Evolutionary conservation across 2,888 invertebrate species (phyloP), one percentile per base, ranked within the genome.

Genomic region (Trachelus iudaicus): DNA sequence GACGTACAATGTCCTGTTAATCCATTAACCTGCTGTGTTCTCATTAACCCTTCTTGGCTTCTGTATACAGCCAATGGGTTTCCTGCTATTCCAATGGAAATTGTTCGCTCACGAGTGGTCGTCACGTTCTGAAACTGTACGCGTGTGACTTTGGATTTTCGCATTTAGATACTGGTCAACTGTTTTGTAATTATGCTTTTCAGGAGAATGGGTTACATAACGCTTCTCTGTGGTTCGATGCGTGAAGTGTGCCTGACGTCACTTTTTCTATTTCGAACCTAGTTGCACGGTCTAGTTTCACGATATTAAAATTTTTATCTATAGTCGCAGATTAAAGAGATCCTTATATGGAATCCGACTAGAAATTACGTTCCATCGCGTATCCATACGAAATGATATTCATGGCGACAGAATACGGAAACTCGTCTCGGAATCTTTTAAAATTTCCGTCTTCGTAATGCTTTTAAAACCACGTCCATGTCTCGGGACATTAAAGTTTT

Each of bases 1-100:
- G 82, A 83, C 78, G 77, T 80, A 79, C 37, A 30, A 80, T 80
- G 84, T 85, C 83, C 87, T 86, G 84, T 81, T 84, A 85, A 87
- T 83, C 86, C 85, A 87, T 84, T 85, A 86, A 85, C 84, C 84
- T 79, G 76, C 77, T 80, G 78, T 79, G 82, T 77, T 82, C 83
- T 83, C 83, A 84, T 84, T 83, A 83, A 82, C 83, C 84, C 81
- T 82, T 73, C 73, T 76, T 35, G 79, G 73, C 34, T 71, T 15
- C 71, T 23, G 12, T 34, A 2, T 31, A 33, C 23, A 56, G 56
- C 56, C 23, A 56, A 56, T 56, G 56, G 56, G 1, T 56, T 56
- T 23, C 56, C 56, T n/a, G 78, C 23, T 6, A 12, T 13, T 33
- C 69, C 15, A 23, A 12, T 69, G 37, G 33, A 12, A 74, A 75